Evolutionary conservation across 2,113 vertebrate species (phyloP).

Genomic region (Oenanthe melanoleuca): DNA sequence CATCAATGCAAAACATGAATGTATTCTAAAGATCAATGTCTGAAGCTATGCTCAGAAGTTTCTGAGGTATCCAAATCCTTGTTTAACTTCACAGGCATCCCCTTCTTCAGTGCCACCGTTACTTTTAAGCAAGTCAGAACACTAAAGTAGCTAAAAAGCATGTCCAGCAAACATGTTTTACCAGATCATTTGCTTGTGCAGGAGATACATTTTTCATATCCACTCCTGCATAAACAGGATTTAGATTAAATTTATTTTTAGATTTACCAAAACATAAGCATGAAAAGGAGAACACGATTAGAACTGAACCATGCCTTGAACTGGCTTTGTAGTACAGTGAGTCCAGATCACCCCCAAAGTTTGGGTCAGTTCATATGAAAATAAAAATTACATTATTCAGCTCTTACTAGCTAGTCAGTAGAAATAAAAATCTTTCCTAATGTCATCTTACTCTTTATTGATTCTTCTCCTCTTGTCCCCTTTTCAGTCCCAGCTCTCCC

Average conservation of each 20-base stretch:
- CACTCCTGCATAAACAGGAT: not conserved
- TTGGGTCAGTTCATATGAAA: not conserved
- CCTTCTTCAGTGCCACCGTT: not conserved
- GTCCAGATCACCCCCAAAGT: not conserved
- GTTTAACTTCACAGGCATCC: not conserved
- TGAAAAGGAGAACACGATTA: not conserved
- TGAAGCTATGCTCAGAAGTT: not conserved
- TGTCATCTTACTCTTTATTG: conserved; percentile 9
- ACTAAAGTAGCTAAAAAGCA: not conserved
- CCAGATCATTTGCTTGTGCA: not conserved
- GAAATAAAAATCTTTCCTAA: conserved; percentile 30
- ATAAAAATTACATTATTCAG: conserved; percentile 26
- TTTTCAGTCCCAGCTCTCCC: conserved; percentile 26
- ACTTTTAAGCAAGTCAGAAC: not conserved
- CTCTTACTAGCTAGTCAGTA: not conserved
- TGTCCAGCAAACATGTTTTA: not conserved
- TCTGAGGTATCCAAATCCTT: not conserved
- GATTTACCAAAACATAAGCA: not conserved
- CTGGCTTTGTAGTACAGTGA: not conserved
- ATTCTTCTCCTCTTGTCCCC: not conserved
- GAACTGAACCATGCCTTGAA: not conserved
- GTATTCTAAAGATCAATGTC: not conserved
- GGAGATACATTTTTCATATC: not conserved
- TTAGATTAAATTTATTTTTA: not conserved
- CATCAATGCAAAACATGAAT: not conserved